These are phyloP conservation scores for Drosophila lowei DNA, from an alignment of 1,140 invertebrate genomes.

Conservation along the genomic window DNA sequence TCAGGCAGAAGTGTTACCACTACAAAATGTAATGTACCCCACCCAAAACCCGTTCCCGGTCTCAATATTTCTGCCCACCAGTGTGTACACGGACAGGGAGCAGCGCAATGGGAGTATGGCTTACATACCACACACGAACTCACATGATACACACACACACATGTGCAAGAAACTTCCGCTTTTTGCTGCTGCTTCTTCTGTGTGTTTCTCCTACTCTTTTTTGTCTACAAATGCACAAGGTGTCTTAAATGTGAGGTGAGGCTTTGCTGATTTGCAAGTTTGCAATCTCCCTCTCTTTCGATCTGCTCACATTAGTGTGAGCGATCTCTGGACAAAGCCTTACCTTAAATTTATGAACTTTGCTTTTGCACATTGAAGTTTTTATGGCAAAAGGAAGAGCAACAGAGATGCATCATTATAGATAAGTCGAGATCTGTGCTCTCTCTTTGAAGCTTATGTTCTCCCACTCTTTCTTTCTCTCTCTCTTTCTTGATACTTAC, in stretches of 20 bases:
- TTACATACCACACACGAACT: not conserved
- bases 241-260: not conserved
- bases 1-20: not conserved
- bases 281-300: too few relatives aligned
- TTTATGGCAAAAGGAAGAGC: not conserved
- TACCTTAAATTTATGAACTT: too few relatives aligned
- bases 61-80: constrained; percentile 14
- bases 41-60: not conserved
- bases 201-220: not conserved
- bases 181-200: constrained; percentile 16
- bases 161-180: constrained; percentile 37
- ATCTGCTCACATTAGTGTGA: too few relatives aligned
- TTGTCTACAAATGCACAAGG: not conserved
- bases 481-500: constrained; percentile 60
- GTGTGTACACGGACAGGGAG: constrained; percentile 20
- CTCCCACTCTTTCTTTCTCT: not conserved
- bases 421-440: constrained; percentile 9
- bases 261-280: too few relatives aligned
- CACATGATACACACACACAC: not conserved
- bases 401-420: constrained; percentile 7
- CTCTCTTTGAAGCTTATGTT: not conserved
- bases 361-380: not conserved
- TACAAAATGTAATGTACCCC: not conserved
- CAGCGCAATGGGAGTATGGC: constrained; percentile 18
- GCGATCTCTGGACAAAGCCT: too few relatives aligned